These are phyloP conservation scores for Eueides isabella DNA, from an alignment of 1,140 invertebrate genomes.

Conservation along the genomic window DNA sequence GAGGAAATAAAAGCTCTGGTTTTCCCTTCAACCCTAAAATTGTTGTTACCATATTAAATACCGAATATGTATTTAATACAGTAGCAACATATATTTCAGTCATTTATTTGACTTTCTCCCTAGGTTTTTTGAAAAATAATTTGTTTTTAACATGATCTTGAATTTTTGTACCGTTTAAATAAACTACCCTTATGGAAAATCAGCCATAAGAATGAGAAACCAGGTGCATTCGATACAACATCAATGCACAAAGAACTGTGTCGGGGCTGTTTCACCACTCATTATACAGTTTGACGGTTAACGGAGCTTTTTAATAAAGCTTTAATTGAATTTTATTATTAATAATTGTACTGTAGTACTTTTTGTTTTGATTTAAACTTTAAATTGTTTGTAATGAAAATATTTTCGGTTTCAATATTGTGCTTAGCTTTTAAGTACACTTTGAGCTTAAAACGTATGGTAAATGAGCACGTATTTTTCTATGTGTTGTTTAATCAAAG, in stretches of 20 bases:
- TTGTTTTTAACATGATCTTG: not conserved
- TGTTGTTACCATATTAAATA: too few species aligned
- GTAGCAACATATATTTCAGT: too few species aligned
- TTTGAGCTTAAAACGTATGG: not conserved
- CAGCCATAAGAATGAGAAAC: not conserved
- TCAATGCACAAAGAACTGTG: not conserved
- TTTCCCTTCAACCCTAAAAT: too few species aligned
- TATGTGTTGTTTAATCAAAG: not conserved
- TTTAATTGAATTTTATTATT: constrained; percentile 6
- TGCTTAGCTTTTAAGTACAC: not conserved
- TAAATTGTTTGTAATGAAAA: constrained; percentile 8
- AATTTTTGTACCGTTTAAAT: not conserved
- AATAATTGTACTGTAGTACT: not conserved
- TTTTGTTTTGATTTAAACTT: not conserved
- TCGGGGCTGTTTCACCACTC: not conserved
- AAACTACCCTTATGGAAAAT: not conserved
- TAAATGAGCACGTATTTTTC: not conserved
- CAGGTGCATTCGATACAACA: constrained; percentile 23
- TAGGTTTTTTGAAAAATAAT: too few species aligned
- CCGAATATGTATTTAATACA: too few species aligned
- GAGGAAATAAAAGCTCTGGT: too few species aligned
- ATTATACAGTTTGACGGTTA: not conserved
- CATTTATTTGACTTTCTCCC: too few species aligned
- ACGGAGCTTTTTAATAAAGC: not conserved
- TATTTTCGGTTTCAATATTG: not conserved